A percentile compares a stretch with the other conserved stretches of the same genome.
phyloP scores from a whole-genome alignment of 2,888 invertebrate species.

The Microdon myrmicae region DNA sequence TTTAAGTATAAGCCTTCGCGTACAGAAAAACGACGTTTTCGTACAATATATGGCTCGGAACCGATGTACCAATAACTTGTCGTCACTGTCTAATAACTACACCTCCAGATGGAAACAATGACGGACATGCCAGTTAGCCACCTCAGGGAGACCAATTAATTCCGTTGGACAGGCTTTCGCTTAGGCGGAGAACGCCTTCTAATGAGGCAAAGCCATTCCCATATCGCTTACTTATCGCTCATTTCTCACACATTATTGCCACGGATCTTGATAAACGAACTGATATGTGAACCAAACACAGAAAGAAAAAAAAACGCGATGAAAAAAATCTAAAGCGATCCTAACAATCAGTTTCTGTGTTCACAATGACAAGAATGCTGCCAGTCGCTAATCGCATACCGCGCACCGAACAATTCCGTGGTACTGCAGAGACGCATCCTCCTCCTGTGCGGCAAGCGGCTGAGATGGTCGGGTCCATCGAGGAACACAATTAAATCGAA shows the following conservation, averaged over 20 bases:
- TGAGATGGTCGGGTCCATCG: constrained; percentile 2
- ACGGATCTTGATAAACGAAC: constrained; percentile 26
- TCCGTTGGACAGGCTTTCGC: no score
- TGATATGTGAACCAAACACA: constrained; percentile 1
- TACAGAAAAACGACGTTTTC: no score
- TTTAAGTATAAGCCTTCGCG: no score
- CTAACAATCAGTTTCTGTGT: constrained; percentile 35
- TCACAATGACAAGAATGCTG: constrained; percentile 51
- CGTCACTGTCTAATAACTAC: no score
- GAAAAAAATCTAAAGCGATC: constrained; percentile 16
- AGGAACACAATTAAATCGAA: constrained; percentile 49
- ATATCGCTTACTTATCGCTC: constrained; percentile 46
- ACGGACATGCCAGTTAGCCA: no score
- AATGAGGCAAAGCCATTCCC: constrained; percentile 40
- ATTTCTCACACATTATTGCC: constrained; percentile 51
- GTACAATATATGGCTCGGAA: no score
- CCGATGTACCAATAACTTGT: no score
- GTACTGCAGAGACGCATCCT: constrained; percentile 36
- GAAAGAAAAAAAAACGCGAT: neutral
- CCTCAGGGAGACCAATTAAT: no score
- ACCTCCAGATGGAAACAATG: no score
- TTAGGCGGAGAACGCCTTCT: constrained; percentile 37
- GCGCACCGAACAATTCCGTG: constrained; percentile 37
- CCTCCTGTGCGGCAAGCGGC: neutral
- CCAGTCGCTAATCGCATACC: constrained; percentile 48